Conservation (phyloP, 2,797 vertebrate genomes). For the Gymnothorax javanicus region DNA sequence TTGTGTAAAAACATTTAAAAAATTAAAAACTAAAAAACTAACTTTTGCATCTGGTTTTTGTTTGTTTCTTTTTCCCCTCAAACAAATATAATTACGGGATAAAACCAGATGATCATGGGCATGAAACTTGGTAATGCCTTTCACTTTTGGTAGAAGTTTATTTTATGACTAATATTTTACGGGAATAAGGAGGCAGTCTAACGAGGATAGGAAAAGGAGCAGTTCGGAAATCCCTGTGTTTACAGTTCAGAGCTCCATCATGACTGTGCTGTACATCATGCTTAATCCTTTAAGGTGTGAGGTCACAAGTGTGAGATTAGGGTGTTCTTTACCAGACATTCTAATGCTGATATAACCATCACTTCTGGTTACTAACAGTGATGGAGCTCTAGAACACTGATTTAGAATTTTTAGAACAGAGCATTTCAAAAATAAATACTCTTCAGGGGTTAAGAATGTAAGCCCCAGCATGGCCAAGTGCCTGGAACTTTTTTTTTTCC, state of each 20-base stretch:
- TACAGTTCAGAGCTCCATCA: not conserved
- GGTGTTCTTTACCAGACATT: no score
- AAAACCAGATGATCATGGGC: constrained; percentile 48
- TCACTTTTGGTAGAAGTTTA: constrained; percentile 61
- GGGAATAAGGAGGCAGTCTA: constrained; percentile 55
- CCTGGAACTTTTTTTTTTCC: not conserved
- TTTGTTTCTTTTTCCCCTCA: constrained; percentile 59
- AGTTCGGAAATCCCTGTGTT: not conserved
- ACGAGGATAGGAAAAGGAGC: not conserved
- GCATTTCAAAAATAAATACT: no score
- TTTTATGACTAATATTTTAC: constrained; percentile 60
- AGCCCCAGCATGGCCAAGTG: no score
- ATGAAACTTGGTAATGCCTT: constrained; percentile 48
- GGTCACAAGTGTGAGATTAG: no score
- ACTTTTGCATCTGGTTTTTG: constrained; percentile 57
- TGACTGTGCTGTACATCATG: no score
- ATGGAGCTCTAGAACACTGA: no score
- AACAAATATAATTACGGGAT: constrained; percentile 58
- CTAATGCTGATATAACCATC: no score
- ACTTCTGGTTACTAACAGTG: no score
- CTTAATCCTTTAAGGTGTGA: not conserved
- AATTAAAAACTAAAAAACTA: constrained; percentile 23
- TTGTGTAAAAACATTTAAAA: not conserved
- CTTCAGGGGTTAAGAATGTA: no score
- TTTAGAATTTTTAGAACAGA: no score